Percentiles rank a stretch among this genome's conserved stretches.
These are phyloP conservation scores for Latrodectus elegans DNA, from an alignment of 2,888 invertebrate genomes.

Conservation along the genomic window DNA sequence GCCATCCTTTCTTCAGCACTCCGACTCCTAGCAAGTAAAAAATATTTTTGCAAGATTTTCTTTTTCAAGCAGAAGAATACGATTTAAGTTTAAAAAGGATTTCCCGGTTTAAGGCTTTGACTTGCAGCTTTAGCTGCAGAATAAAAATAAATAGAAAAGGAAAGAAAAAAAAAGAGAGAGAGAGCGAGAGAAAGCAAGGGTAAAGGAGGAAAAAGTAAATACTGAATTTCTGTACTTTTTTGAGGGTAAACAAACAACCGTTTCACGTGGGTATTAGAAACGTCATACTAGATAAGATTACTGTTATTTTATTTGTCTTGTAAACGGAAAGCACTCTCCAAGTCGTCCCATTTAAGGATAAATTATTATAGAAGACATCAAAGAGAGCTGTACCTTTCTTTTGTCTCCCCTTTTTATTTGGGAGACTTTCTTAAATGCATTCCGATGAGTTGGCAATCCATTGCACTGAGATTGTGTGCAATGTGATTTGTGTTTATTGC, in stretches of 20 bases:
- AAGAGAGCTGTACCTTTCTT: too few species aligned
- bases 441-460: too few species aligned
- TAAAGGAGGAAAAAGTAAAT: conserved; percentile 21
- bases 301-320: conserved; percentile 66
- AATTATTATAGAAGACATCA: too few species aligned
- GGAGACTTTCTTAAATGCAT: too few species aligned
- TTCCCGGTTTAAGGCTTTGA: conserved; percentile 68
- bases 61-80: conserved; percentile 62
- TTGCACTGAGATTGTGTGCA: too few species aligned
- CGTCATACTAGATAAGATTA: conserved; percentile 67
- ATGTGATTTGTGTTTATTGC: background rate
- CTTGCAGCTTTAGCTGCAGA: conserved; percentile 57
- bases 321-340: conserved; percentile 13
- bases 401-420: too few species aligned
- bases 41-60: conserved; percentile 56
- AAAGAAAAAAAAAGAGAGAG: too few species aligned
- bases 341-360: background rate
- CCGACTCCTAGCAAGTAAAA: background rate
- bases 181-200: background rate
- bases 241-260: conserved; percentile 53
- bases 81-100: conserved; percentile 69
- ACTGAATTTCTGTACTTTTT: conserved; percentile 21
- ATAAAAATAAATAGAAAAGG: conserved; percentile 3
- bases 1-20: conserved; percentile 28
- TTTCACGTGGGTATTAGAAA: conserved; percentile 60